Base-by-base conservation (phyloP, 2,113 vertebrate genomes). In the Indicator indicator region DNA sequence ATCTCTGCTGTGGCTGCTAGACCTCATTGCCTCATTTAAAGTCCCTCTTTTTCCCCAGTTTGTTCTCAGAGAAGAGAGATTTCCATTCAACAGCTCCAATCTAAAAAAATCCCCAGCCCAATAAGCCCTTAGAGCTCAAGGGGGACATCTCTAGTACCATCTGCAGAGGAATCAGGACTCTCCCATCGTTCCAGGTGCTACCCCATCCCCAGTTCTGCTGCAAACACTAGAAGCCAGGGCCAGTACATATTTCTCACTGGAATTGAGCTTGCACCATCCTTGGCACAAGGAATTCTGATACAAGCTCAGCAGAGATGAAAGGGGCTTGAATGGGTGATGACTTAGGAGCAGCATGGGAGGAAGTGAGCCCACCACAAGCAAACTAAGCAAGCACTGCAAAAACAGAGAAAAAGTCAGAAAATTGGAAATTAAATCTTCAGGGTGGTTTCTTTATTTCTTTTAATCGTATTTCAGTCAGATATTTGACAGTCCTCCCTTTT, bases 261-360 rank as follows among this genome's bases (percentile, higher is more conserved):
- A 88, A 96, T 89, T 48, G 94, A 96, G 95, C 82, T 63, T 56
- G 16, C 6, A 0, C 89, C 90, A 83, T 91, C 94, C 89, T 75
- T 46, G 59, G 90, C 55, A 10, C 76, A 73, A 93, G 84, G 74
- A 77, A 54, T 81, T 86, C 92, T 96, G 96, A 91, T 94, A 93
- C 83, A 94, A 93, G 87, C 86, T 96, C 71, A 92, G 89, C 84
- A 52, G 75, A 97, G 96, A 97, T 96, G 95, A 97, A 98, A 97
- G 96, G 88, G 87, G 19, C 84, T 92, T 81, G 79, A 85, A 97
- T 96, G 96, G 94, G 84, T 85, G 88, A 89, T 95, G 96, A 97
- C 97, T 98, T 97, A 97, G 58, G 82, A 97, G 96, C 96, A 96
- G 91, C 93, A 46, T 68, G 97, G 97, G 97, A 98, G 97, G 97